Evolutionary conservation across 2,888 invertebrate genomes (phyloP), one percentile per base, ranked within the genome.

Genomic region (Agapetus fuscipes): DNA sequence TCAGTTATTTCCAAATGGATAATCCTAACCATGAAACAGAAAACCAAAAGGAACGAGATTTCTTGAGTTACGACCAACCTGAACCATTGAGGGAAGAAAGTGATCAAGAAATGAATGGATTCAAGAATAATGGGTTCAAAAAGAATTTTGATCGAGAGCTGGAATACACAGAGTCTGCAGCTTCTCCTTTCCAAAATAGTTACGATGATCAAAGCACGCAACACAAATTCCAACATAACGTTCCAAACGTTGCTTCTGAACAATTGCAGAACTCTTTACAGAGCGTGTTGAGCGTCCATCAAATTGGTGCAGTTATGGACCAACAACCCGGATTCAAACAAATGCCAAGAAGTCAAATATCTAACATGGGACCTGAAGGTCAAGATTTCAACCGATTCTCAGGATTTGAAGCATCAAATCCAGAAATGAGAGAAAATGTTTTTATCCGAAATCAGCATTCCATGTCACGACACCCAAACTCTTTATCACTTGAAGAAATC

Each of bases 221-320:
- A 26, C 16, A 24, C 3, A 25, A 33, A 16, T 38, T 20, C 26
- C 36, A 39, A 7, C 39, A 40, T 16, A 33, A 12, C 17, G 26
- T 42, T 24, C 38, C 47, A 12, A 42, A 39, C 7, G 28, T 46
- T 9, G 43, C 35, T 28, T 37, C 41, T 7, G 45, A 43, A 24
- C 45, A 48, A 26, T 25, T 43, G 3, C 41, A 40, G 17, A 43
- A 33, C 26, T 38, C 46, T 3, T 30, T 41, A 2, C 43, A 41
- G 17, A 38, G 34, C 26, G 29, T 41, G 12, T 30, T 46, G 15
- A 45, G 32, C 26, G 25, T 53, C 30, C 66, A 68, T 48, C 66
- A 66, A 2, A 69, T 70, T 39, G 70, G 70, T 15, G 66, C 70
- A 17, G 69, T 70, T 1, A 58, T 67, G 35, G 70, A 70, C 49